Conservation (phyloP, 2,113 vertebrate species). For the Sinocyclocheilus anophthalmus region DNA sequence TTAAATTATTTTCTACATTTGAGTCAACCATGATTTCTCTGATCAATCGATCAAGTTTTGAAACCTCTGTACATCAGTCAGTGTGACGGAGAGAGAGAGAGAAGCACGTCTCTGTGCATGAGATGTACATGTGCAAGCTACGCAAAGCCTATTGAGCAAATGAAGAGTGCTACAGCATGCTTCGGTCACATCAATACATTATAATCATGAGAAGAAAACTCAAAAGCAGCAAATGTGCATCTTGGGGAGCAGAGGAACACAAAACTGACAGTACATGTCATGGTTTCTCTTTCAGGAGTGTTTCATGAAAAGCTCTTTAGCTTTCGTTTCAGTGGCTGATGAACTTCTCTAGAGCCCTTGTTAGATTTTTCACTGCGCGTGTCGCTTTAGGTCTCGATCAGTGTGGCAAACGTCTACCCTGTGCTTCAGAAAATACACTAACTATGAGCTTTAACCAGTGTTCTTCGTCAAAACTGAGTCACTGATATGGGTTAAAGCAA, state of each 20-base stretch:
- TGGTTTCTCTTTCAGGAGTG: not conserved
- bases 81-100: slow-evolving; percentile 64
- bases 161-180: slow-evolving; percentile 43
- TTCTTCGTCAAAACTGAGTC: slow-evolving; percentile 61
- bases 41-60: slow-evolving; percentile 78
- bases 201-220: slow-evolving; percentile 56
- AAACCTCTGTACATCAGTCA: slow-evolving; percentile 89
- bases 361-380: not conserved
- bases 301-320: not conserved
- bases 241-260: slow-evolving; percentile 61
- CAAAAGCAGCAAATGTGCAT: slow-evolving; percentile 53
- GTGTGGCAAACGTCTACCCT: slow-evolving; percentile 21
- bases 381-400: slow-evolving; percentile 19
- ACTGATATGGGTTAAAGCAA: slow-evolving; percentile 54
- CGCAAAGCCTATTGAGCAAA: slow-evolving; percentile 58
- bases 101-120: slow-evolving; percentile 69
- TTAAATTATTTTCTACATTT: slow-evolving; percentile 72
- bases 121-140: slow-evolving; percentile 88
- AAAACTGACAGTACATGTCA: slow-evolving; percentile 63
- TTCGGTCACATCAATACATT: slow-evolving; percentile 46
- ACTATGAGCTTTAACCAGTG: slow-evolving; percentile 18
- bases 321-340: not conserved
- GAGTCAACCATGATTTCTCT: slow-evolving; percentile 53
- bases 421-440: slow-evolving; percentile 2
- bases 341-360: slow-evolving; percentile 11